These are phyloP conservation scores for Tympanoctomys barrerae DNA, from an alignment of 2,797 vertebrate genomes.

Conservation along the genomic window DNA sequence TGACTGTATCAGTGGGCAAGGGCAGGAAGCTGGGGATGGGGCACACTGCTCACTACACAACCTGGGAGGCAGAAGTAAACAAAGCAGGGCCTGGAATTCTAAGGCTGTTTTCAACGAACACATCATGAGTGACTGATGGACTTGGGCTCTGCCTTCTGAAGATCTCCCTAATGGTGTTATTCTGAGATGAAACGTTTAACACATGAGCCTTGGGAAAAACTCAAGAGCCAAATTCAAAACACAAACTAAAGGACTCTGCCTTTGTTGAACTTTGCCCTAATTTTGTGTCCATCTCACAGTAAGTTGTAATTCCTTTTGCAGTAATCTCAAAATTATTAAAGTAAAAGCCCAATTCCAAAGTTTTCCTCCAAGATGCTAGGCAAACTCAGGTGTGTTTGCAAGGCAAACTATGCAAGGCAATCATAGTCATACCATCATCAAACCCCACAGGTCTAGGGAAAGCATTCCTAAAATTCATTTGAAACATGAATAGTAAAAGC, in stretches of 20 bases:
- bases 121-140: too few relatives aligned
- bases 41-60: background rate
- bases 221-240: background rate
- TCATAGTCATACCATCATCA: too few relatives aligned
- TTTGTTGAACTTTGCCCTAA: background rate
- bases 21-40: background rate
- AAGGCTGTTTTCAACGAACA: background rate
- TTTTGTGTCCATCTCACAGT: background rate
- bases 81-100: background rate
- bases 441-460: too few relatives aligned
- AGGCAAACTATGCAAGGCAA: too few relatives aligned
- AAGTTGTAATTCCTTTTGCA: background rate
- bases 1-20: background rate
- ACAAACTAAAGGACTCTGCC: background rate
- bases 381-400: background rate
- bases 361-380: too few relatives aligned
- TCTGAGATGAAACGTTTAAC: background rate
- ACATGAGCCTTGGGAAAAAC: too few relatives aligned
- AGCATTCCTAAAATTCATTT: too few relatives aligned
- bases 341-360: background rate
- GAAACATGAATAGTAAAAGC: too few relatives aligned
- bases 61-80: fast-evolving
- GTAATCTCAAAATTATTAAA: background rate
- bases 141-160: background rate
- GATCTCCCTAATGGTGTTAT: fast-evolving